Evolutionary conservation across 2,888 invertebrate genomes (phyloP).

Genomic region (Acholoe squamosa): DNA sequence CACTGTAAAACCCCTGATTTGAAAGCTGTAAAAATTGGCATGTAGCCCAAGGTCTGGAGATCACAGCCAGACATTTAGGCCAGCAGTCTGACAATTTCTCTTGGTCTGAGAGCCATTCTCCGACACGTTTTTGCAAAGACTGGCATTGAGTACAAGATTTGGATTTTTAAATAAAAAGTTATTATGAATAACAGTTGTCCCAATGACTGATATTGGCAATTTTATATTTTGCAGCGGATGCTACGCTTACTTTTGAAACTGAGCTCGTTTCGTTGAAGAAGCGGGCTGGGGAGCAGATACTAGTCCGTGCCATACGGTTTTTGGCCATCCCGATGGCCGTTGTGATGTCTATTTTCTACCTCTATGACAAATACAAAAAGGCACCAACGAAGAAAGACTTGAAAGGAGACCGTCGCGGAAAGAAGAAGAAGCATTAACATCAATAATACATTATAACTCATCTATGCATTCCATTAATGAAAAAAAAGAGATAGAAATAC

Average conservation of each 20-base stretch:
- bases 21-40: too few species aligned
- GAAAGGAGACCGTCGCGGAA: slow-evolving; percentile 59
- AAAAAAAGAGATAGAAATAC: slow-evolving; percentile 12
- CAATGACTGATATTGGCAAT: too few species aligned
- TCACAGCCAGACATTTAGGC: too few species aligned
- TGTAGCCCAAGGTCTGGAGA: too few species aligned
- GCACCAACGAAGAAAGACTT: slow-evolving; percentile 62
- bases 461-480: slow-evolving; percentile 51
- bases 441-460: not conserved
- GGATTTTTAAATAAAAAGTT: too few species aligned
- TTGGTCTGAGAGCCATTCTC: too few species aligned
- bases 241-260: slow-evolving; percentile 74
- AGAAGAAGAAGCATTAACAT: slow-evolving; percentile 64
- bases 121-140: too few species aligned
- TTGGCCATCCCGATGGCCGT: slow-evolving; percentile 67
- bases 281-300: slow-evolving; percentile 66
- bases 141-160: too few species aligned
- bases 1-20: too few species aligned
- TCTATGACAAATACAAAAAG: slow-evolving; percentile 70
- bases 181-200: too few species aligned
- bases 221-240: slow-evolving; percentile 72
- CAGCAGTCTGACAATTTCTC: too few species aligned
- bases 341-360: slow-evolving; percentile 68
- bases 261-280: slow-evolving; percentile 72
- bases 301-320: slow-evolving; percentile 66